Evolutionary conservation across 92 coral and sea anemone species (phyloP).

Genomic region (Muricea muricata): DNA sequence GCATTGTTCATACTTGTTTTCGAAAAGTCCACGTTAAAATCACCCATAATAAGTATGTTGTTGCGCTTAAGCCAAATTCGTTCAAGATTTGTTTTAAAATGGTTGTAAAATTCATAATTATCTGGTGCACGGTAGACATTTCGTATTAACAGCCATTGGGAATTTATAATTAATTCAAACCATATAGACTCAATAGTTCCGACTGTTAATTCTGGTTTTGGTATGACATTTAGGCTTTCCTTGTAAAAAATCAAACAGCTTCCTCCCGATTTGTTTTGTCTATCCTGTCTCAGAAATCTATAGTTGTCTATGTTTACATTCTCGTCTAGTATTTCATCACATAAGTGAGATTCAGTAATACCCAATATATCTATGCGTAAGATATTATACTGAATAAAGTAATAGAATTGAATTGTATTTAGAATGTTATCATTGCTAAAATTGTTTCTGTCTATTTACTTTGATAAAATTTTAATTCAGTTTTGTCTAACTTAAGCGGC

Average conservation of each 20-base stretch:
- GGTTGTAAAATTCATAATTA: slow-evolving; percentile 57
- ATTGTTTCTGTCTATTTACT: too few species aligned
- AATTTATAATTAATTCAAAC: slow-evolving; percentile 50
- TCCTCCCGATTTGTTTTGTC: slow-evolving; percentile 65
- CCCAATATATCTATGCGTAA: neutral
- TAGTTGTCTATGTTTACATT: neutral
- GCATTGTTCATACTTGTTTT: slow-evolving; percentile 1
- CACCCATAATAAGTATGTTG: slow-evolving; percentile 52
- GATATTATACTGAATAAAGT: too few species aligned
- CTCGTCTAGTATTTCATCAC: too few species aligned
- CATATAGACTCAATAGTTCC: slow-evolving; percentile 47
- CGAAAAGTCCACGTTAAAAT: slow-evolving; percentile 48
- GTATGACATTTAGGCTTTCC: slow-evolving; percentile 43
- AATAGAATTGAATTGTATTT: too few species aligned
- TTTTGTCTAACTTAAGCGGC: too few species aligned
- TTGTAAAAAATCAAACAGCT: slow-evolving; percentile 55
- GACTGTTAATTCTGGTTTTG: slow-evolving; percentile 36
- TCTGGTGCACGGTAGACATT: slow-evolving; percentile 68
- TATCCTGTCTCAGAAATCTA: slow-evolving; percentile 34
- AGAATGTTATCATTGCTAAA: too few species aligned
- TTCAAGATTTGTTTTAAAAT: slow-evolving; percentile 53
- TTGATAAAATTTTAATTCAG: too few species aligned
- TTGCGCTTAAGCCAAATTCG: slow-evolving; percentile 29
- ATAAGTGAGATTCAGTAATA: too few species aligned
- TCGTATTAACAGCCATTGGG: slow-evolving; percentile 60